phyloP scores from a whole-genome alignment of 2,113 vertebrate genomes.

The Sorex araneus region DNA sequence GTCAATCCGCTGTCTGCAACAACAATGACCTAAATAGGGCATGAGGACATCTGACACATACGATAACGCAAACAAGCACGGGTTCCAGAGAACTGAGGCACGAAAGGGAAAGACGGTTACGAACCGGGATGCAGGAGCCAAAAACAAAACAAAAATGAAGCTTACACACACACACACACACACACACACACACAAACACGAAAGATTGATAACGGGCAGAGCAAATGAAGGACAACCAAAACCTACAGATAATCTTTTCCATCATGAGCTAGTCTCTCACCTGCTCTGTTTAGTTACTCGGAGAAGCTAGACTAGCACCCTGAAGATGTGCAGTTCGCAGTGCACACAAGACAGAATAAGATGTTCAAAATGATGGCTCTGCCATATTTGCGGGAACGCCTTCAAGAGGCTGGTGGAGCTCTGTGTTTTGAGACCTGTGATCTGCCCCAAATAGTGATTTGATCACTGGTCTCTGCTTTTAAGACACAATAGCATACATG shows the following conservation, averaged over 20 bases:
- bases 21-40: slow-evolving; percentile 62
- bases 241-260: no score
- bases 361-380: background rate
- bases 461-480: background rate
- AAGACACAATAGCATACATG: background rate
- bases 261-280: background rate
- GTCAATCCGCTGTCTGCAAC: slow-evolving; percentile 61
- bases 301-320: background rate
- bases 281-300: background rate
- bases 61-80: slow-evolving; percentile 6
- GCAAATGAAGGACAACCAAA: background rate
- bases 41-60: slow-evolving; percentile 48
- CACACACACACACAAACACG: no score
- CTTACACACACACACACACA: no score
- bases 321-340: background rate
- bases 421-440: background rate
- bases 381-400: background rate
- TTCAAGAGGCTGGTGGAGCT: background rate
- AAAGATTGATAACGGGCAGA: background rate
- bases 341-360: background rate
- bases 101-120: background rate
- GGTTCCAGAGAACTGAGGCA: slow-evolving; percentile 11
- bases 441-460: background rate
- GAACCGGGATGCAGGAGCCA: no score
- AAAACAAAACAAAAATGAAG: no score